Evolutionary conservation across 2,113 vertebrate genomes (phyloP).

Genomic region (Myanophis thanlyinensis): DNA sequence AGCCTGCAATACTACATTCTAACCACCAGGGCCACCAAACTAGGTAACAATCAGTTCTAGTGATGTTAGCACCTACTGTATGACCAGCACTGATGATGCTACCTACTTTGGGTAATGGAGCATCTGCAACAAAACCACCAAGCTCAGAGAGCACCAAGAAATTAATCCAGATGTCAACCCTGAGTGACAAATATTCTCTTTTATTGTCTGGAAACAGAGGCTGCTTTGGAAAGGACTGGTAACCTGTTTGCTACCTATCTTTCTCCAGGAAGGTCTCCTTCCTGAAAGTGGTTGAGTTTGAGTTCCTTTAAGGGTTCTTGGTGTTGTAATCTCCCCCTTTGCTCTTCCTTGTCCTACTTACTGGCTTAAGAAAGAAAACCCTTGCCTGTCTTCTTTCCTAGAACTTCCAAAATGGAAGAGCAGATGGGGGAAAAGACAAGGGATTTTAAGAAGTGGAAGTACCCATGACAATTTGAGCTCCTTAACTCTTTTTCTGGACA

Average conservation of each 20-base stretch:
- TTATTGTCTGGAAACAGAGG: background rate
- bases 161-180: background rate
- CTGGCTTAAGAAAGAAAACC: background rate
- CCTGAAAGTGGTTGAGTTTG: background rate
- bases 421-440: background rate
- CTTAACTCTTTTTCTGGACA: background rate
- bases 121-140: background rate
- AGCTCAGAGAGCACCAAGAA: background rate
- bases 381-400: background rate
- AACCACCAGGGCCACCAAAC: background rate
- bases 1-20: background rate
- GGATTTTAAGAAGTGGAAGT: background rate
- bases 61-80: background rate
- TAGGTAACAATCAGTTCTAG: background rate
- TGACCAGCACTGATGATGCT: background rate
- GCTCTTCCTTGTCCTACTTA: background rate
- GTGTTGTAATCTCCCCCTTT: background rate
- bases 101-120: background rate
- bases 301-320: background rate
- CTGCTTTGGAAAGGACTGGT: background rate
- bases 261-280: background rate
- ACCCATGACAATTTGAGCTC: background rate
- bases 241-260: background rate
- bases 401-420: background rate
- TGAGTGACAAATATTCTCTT: background rate